phyloP scores from a whole-genome alignment of 2,797 vertebrate species.

The Hoplostethus mediterraneus region DNA sequence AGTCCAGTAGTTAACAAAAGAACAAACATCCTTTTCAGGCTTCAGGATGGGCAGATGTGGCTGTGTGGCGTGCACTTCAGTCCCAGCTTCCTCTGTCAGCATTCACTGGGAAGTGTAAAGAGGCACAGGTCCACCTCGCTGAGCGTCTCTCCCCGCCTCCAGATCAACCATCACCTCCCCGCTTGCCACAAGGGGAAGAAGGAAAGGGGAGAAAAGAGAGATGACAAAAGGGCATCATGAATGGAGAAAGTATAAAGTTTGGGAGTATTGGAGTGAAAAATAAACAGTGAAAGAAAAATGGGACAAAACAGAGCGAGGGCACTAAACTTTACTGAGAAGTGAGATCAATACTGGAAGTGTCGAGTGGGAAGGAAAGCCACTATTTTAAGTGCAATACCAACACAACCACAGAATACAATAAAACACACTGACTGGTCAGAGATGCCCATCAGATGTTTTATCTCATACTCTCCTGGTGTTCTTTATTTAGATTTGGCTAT shows the following conservation, averaged over 20 bases:
- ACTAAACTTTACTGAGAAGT: neutral
- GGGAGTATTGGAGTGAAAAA: too few species aligned
- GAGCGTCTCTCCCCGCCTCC: slow-evolving; percentile 28
- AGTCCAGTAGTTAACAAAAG: neutral
- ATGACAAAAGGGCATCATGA: slow-evolving; percentile 3
- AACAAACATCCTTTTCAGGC: neutral
- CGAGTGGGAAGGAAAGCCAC: too few species aligned
- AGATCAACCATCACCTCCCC: slow-evolving; percentile 16
- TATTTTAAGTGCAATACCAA: neutral
- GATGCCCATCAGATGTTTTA: neutral
- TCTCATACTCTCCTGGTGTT: neutral
- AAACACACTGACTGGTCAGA: neutral
- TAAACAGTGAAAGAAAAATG: too few species aligned
- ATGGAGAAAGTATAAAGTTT: neutral
- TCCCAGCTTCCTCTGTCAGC: neutral
- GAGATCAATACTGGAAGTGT: slow-evolving; percentile 3
- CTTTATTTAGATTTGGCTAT: neutral
- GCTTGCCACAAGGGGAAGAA: slow-evolving; percentile 13
- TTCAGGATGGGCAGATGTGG: neutral
- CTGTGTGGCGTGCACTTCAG: neutral
- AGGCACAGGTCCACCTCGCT: slow-evolving; percentile 8
- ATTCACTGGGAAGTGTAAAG: neutral
- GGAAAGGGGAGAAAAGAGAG: slow-evolving; percentile 20
- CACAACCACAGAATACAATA: neutral
- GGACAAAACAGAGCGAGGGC: too few species aligned